phyloP scores from a whole-genome alignment of 2,797 vertebrate genomes.

The Clarias fuscus region DNA sequence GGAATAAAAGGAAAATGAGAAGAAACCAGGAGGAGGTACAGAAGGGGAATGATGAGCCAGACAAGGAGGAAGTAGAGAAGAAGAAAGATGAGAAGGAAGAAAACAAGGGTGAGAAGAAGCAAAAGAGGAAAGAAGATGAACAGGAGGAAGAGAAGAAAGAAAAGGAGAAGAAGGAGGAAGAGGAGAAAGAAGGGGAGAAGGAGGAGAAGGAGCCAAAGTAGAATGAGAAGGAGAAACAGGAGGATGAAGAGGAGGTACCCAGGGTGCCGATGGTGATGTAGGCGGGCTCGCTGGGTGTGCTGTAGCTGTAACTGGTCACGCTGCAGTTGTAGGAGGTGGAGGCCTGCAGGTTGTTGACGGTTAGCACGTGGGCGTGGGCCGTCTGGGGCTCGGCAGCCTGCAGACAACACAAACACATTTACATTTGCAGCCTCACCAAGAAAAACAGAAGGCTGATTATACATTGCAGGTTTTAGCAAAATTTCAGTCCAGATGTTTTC shows the following conservation, averaged over 20 bases:
- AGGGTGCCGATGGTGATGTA: conserved; percentile 84
- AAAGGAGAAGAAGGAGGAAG: fast-evolving
- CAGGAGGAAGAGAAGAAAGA: neutral
- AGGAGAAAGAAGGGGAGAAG: too few species aligned
- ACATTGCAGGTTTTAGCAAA: too few species aligned
- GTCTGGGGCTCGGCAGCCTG: conserved; percentile 79
- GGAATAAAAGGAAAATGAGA: neutral
- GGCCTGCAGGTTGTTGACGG: conserved; percentile 81
- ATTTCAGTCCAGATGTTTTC: too few species aligned
- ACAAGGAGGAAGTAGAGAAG: neutral
- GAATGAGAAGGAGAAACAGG: neutral
- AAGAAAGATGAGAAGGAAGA: neutral
- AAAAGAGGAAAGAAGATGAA: too few species aligned
- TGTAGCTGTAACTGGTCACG: conserved; percentile 89
- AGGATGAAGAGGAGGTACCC: conserved; percentile 68
- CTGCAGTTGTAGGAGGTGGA: conserved; percentile 92
- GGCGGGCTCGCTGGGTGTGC: conserved; percentile 80
- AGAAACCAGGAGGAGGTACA: neutral
- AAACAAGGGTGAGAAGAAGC: neutral
- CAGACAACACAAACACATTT: neutral
- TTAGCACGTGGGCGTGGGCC: conserved; percentile 81
- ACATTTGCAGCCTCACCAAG: neutral
- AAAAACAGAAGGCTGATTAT: too few species aligned
- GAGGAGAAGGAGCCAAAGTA: neutral
- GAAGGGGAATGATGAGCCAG: neutral